Percentiles rank a stretch among this genome's conserved stretches.
Conservation (phyloP, 2,888 invertebrate genomes). For the Seira ritae region DNA sequence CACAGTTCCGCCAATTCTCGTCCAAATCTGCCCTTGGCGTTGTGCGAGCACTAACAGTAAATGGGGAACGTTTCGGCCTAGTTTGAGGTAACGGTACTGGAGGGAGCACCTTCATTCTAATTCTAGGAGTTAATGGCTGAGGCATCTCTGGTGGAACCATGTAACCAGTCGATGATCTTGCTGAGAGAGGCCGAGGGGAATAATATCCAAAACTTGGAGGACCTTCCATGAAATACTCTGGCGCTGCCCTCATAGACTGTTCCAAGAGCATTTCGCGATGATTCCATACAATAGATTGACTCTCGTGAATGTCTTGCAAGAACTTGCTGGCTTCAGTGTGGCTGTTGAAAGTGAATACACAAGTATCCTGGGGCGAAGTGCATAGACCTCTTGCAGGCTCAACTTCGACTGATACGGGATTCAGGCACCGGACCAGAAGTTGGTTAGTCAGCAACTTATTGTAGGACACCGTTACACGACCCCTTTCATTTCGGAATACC, state of each 20-base stretch:
- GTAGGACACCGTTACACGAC: slow-evolving; percentile 40
- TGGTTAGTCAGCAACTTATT: slow-evolving; percentile 54
- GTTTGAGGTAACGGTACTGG: slow-evolving; percentile 34
- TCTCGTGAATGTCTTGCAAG: slow-evolving; percentile 47
- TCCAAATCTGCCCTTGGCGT: slow-evolving; percentile 49
- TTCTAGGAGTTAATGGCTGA: slow-evolving; percentile 43
- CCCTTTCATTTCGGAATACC: slow-evolving; percentile 45
- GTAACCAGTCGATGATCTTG: slow-evolving; percentile 31
- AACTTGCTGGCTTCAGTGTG: slow-evolving; percentile 46
- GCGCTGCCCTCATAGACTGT: slow-evolving; percentile 19
- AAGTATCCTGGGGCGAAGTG: slow-evolving; percentile 47
- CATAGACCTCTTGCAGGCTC: slow-evolving; percentile 28
- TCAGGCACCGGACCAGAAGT: slow-evolving; percentile 49
- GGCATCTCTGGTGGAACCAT: slow-evolving; percentile 21
- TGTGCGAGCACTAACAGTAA: slow-evolving; percentile 44
- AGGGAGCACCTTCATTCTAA: slow-evolving; percentile 37
- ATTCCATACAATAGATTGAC: slow-evolving; percentile 45
- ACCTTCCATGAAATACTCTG: slow-evolving; percentile 36
- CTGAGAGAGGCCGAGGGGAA: slow-evolving; percentile 46
- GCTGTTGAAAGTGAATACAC: slow-evolving; percentile 45
- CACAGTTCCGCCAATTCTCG: slow-evolving; percentile 48
- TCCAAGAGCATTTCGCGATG: slow-evolving; percentile 52
- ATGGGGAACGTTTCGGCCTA: slow-evolving; percentile 45
- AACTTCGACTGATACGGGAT: slow-evolving; percentile 50
- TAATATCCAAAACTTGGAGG: slow-evolving; percentile 30